Conservation (phyloP, 1,140 invertebrate species). For the Psilanteris sp. region DNA sequence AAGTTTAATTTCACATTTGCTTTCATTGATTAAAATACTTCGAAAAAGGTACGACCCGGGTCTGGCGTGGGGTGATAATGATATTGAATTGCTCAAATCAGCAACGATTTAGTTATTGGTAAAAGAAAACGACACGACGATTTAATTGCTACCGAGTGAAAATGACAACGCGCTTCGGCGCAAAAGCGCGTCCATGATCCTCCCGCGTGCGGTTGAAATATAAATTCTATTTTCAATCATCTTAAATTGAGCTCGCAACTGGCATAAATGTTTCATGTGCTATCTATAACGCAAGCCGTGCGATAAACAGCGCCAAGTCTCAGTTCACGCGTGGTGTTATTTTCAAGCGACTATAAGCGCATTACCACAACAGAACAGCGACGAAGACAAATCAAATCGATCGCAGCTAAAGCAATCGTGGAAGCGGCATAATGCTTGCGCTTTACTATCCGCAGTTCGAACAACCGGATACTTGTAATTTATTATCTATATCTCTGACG, state of each 20-base stretch:
- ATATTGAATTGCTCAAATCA: no score
- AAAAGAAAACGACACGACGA: no score
- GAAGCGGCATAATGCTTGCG: slow-evolving; percentile 36
- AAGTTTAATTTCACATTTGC: no score
- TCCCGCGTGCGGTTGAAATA: no score
- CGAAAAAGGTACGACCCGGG: no score
- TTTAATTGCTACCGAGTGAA: no score
- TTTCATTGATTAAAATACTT: no score
- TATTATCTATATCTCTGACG: slow-evolving; percentile 63
- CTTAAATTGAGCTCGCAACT: not conserved
- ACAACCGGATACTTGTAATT: slow-evolving; percentile 60
- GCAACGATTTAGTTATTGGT: no score
- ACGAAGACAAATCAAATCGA: slow-evolving; percentile 68
- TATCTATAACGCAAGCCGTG: slow-evolving; percentile 22
- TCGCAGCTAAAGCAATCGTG: slow-evolving; percentile 37
- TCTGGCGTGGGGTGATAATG: no score
- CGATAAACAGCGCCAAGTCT: slow-evolving; percentile 24
- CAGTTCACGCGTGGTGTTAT: slow-evolving; percentile 20
- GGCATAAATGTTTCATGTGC: not conserved
- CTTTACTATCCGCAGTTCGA: slow-evolving; percentile 58
- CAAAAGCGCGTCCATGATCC: no score
- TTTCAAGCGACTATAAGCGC: slow-evolving; percentile 30
- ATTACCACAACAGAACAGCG: slow-evolving; percentile 8
- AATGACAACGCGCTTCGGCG: no score
- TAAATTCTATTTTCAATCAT: no score